Evolutionary conservation across 1,140 invertebrate genomes (phyloP).

Genomic region (Neuroterus valhalla): DNA sequence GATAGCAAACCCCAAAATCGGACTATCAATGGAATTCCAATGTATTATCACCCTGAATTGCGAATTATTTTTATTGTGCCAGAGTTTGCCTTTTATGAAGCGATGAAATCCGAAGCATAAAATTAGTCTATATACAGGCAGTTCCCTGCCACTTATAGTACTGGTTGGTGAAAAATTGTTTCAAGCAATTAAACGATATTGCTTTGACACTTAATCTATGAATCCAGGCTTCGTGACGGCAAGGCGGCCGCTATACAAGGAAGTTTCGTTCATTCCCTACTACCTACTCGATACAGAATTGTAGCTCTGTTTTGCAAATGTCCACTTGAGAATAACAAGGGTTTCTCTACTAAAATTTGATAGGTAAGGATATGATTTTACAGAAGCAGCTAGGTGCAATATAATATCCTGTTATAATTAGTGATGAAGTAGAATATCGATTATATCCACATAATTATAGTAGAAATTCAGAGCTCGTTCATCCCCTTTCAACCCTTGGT

Average conservation of each 20-base stretch:
- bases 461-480: neutral
- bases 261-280: neutral
- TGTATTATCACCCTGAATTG: neutral
- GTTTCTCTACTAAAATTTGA: too few species aligned
- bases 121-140: conserved; percentile 19
- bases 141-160: conserved; percentile 5
- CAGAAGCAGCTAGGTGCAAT: neutral
- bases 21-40: too few species aligned
- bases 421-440: neutral
- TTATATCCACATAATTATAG: conserved; percentile 13
- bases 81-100: conserved; percentile 11
- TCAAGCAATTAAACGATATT: conserved; percentile 8
- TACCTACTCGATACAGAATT: neutral
- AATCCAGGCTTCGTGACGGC: neutral
- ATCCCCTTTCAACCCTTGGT: conserved; percentile 4
- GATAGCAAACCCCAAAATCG: too few species aligned
- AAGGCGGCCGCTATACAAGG: neutral
- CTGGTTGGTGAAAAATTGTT: conserved; percentile 20
- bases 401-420: neutral
- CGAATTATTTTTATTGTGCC: conserved; percentile 3
- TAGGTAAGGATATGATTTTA: neutral
- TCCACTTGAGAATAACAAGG: too few species aligned
- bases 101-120: conserved; percentile 12
- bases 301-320: neutral
- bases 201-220: conserved; percentile 14